phyloP scores from a whole-genome alignment of 2,113 vertebrate species.

The Myotis davidii region DNA sequence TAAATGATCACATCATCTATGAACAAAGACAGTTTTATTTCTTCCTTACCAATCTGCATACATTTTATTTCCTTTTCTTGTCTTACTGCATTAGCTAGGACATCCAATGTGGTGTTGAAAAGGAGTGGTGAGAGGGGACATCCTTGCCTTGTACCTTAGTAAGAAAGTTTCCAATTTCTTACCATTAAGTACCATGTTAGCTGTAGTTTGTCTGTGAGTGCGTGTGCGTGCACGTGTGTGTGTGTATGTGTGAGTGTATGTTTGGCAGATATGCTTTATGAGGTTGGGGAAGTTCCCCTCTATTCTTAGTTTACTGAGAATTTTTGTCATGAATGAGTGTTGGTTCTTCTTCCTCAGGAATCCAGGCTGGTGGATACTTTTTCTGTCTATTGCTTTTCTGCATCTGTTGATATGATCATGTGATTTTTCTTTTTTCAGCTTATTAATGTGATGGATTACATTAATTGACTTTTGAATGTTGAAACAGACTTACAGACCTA shows the following conservation, averaged over 20 bases:
- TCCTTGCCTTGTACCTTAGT: background rate
- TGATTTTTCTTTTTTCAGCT: background rate
- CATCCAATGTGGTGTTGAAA: background rate
- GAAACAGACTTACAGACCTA: background rate
- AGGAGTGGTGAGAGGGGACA: background rate
- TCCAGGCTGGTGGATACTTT: background rate
- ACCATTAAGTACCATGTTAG: no score
- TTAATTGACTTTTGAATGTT: background rate
- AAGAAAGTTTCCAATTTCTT: background rate
- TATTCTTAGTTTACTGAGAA: background rate
- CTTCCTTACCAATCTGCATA: no score
- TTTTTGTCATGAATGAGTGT: background rate
- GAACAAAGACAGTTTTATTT: background rate
- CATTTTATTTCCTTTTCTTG: background rate
- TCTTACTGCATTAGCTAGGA: background rate
- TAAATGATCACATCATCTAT: background rate
- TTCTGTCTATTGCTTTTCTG: background rate
- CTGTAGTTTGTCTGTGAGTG: background rate
- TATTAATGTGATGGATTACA: background rate
- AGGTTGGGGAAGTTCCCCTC: background rate
- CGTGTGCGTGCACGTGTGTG: no score
- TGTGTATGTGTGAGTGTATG: background rate
- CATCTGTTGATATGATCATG: background rate
- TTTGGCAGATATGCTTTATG: background rate
- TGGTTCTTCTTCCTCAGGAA: background rate